Percentiles rank a stretch among this genome's conserved stretches.
Conservation (phyloP, 2,113 vertebrate species). For the Ictidomys tridecemlineatus region DNA sequence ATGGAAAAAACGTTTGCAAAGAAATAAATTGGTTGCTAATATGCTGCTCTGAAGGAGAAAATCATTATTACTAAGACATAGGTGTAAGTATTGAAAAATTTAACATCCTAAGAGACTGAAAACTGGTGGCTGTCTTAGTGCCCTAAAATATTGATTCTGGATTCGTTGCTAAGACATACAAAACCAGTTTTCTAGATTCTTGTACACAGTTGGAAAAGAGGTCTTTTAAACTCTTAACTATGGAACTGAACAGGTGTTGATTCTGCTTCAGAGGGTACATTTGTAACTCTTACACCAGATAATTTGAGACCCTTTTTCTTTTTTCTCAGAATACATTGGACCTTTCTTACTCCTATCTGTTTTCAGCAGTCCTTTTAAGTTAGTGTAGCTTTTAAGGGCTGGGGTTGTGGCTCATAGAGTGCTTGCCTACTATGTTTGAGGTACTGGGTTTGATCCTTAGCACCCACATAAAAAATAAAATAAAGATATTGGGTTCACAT, state of each 20-base stretch:
- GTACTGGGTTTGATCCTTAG: too few species aligned
- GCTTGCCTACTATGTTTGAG: too few species aligned
- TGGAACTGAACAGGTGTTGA: neutral
- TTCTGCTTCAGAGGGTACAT: neutral
- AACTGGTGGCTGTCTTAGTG: neutral
- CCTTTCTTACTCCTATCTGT: neutral
- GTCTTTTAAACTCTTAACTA: neutral
- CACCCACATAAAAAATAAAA: too few species aligned
- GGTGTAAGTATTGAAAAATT: neutral
- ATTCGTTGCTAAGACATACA: conserved; percentile 44
- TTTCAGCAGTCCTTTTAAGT: conserved; percentile 9
- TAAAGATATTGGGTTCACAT: too few species aligned
- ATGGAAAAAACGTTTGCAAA: conserved; percentile 28
- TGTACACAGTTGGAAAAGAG: neutral
- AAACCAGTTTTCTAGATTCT: conserved; percentile 29
- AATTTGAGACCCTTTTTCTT: neutral
- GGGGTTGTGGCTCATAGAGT: too few species aligned
- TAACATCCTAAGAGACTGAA: neutral
- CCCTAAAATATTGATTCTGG: conserved; percentile 2
- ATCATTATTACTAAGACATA: conserved; percentile 18
- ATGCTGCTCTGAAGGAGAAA: conserved; percentile 1
- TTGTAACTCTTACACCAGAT: neutral
- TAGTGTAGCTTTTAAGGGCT: neutral
- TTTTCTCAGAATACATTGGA: neutral
- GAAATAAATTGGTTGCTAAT: neutral